Conservation (phyloP, 2,888 invertebrate genomes). For the Drosophila vallismaia region DNA sequence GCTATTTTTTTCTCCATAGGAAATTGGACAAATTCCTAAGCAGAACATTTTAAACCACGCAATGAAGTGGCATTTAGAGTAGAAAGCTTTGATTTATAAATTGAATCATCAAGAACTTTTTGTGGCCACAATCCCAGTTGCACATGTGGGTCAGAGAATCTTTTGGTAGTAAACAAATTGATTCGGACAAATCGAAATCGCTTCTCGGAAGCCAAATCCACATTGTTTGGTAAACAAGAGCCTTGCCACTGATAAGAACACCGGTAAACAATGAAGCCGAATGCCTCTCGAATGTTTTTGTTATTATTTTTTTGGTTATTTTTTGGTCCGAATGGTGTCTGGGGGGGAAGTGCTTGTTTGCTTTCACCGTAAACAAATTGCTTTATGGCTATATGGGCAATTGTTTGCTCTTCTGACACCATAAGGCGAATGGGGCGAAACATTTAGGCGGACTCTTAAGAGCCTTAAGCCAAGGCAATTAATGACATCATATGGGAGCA, state of each 20-base stretch:
- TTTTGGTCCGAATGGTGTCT: conserved; percentile 6
- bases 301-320: conserved; percentile 20
- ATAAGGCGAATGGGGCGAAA: background rate
- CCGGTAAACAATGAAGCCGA: conserved; percentile 17
- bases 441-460: background rate
- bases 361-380: conserved; percentile 38
- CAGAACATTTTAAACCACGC: background rate
- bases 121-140: background rate
- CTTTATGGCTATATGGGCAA: conserved; percentile 18
- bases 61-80: background rate
- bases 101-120: background rate
- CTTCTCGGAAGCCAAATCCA: conserved; percentile 32
- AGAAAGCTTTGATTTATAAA: background rate
- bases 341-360: conserved; percentile 33
- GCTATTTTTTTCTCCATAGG: background rate
- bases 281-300: conserved; percentile 22
- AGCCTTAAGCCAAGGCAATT: background rate
- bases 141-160: conserved; percentile 1
- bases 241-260: conserved; percentile 32
- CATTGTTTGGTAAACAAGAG: conserved; percentile 30
- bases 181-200: conserved; percentile 17
- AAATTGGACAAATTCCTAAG: background rate
- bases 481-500: background rate
- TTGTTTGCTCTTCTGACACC: conserved; percentile 10
- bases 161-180: background rate